These are phyloP conservation scores for Oryzias woworae DNA, from an alignment of 2,113 vertebrate species.

Conservation along the genomic window DNA sequence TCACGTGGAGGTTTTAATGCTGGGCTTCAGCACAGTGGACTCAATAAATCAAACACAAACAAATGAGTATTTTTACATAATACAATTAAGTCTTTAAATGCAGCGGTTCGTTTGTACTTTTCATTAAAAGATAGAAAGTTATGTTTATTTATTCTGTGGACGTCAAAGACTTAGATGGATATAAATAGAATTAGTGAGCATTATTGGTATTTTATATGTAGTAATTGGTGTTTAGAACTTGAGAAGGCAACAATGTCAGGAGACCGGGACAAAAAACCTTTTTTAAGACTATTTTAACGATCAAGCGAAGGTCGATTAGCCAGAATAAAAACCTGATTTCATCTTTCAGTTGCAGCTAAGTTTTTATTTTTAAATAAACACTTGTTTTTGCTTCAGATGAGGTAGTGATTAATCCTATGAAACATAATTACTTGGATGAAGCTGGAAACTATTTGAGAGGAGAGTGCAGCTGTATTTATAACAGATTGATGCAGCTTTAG, in stretches of 20 bases:
- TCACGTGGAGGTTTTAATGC: background rate
- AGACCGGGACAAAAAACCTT: constrained; percentile 10
- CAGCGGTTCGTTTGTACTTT: constrained; percentile 27
- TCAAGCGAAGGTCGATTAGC: constrained; percentile 1
- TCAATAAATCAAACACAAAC: constrained; percentile 23
- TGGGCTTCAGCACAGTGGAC: constrained; percentile 8
- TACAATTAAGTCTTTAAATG: constrained; percentile 13
- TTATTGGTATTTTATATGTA: background rate
- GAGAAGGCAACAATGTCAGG: background rate
- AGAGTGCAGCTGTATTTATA: too few relatives aligned
- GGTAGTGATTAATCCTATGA: too few relatives aligned
- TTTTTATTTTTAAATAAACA: too few relatives aligned
- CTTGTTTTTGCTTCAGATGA: too few relatives aligned
- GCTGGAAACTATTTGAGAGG: too few relatives aligned
- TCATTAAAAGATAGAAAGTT: constrained; percentile 19
- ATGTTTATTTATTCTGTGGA: constrained; percentile 19
- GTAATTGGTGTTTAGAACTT: background rate
- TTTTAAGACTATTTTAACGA: constrained; percentile 31
- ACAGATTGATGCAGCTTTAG: too few relatives aligned
- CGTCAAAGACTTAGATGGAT: background rate
- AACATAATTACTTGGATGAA: too few relatives aligned
- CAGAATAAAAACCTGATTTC: too few relatives aligned
- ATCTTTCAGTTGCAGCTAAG: too few relatives aligned
- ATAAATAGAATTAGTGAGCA: too few relatives aligned
- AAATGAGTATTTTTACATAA: background rate